Conservation (phyloP, 2,888 invertebrate genomes). For the Ochlodes sylvanus region DNA sequence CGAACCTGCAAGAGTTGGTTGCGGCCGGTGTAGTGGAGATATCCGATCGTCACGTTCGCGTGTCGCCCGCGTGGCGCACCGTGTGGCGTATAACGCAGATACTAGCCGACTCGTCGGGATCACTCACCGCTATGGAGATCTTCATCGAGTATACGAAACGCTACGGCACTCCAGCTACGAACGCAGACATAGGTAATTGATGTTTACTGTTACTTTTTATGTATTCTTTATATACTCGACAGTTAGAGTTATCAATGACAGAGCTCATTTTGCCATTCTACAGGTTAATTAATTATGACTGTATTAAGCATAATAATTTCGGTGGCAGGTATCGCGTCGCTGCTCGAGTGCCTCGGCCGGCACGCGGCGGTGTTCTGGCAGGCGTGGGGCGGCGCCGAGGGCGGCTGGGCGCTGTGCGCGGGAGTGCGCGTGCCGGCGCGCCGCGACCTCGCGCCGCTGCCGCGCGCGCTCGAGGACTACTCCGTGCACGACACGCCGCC, state of each 20-base stretch:
- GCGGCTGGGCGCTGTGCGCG: constrained; percentile 56
- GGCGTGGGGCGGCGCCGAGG: constrained; percentile 42
- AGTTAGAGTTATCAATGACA: too few species aligned
- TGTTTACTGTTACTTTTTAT: background rate
- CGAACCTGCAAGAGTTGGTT: constrained; percentile 56
- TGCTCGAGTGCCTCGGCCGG: constrained; percentile 58
- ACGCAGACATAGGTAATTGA: constrained; percentile 61
- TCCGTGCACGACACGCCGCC: constrained; percentile 79
- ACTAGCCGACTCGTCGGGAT: constrained; percentile 54
- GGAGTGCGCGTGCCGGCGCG: constrained; percentile 60
- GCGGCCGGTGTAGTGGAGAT: constrained; percentile 59
- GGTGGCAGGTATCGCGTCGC: constrained; percentile 65
- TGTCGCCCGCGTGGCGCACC: constrained; percentile 66
- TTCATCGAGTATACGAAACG: constrained; percentile 62
- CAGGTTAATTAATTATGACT: too few species aligned
- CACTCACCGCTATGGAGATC: constrained; percentile 56
- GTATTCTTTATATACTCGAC: background rate
- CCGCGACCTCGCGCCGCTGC: constrained; percentile 48
- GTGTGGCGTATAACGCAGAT: constrained; percentile 72
- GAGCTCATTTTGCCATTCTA: too few species aligned
- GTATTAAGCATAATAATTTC: too few species aligned
- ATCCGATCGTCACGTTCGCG: constrained; percentile 55
- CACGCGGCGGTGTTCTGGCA: constrained; percentile 47
- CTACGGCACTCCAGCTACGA: constrained; percentile 66
- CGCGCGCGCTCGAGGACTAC: constrained; percentile 61